Base-by-base conservation (phyloP, 2,888 invertebrate genomes). In the Sminthurides aquaticus region DNA sequence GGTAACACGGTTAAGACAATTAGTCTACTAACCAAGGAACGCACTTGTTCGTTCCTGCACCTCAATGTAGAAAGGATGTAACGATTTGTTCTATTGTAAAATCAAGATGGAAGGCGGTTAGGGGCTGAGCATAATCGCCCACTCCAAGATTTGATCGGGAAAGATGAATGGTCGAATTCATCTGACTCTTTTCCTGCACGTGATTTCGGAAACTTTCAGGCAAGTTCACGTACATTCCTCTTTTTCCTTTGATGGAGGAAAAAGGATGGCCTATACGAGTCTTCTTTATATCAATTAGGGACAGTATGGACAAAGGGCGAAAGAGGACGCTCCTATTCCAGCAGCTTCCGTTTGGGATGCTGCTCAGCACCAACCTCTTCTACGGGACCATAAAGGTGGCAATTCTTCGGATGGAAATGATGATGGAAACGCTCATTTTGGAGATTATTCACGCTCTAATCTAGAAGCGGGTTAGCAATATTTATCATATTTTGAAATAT, bases 141-240 rank as follows among this genome's bases (percentile, higher is more conserved):
- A 15, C 43, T 34, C 43, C 43, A 34, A 34, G 63, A 62, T 15
- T 15, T 34, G 22, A 24, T 28, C 3, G 25, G 20, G 3, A 63
- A 64, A 25, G 59, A 64, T 15, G 54, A 64, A 15, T 64, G 59
- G 59, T 18, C 55, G 15, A 20, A 52, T 55, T 58, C 58, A 22
- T 3, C 54, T 8, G 61, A 61, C 3, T 61, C 61, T 25, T 61
- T 61, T 29, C 61, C 52, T 27, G 20, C 29, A 1, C 8, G 28
- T n/a, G 61, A 61, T 28, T 61, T 25, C 34, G 49, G 52, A 18
- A 15, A 5, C 5, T 61, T 54, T 28, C 61, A 61, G 54, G 61
- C 54, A 29, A 29, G n/a, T 25, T 34, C 43, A 34, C 15, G 43
- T n/a, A n/a, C n/a, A n/a, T n/a, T n/a, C n/a, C n/a, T n/a, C n/a